Percentiles rank a stretch among this genome's conserved stretches.
Conservation (phyloP, 64 coral and sea anemone genomes). For the Stylophora pistillata region DNA sequence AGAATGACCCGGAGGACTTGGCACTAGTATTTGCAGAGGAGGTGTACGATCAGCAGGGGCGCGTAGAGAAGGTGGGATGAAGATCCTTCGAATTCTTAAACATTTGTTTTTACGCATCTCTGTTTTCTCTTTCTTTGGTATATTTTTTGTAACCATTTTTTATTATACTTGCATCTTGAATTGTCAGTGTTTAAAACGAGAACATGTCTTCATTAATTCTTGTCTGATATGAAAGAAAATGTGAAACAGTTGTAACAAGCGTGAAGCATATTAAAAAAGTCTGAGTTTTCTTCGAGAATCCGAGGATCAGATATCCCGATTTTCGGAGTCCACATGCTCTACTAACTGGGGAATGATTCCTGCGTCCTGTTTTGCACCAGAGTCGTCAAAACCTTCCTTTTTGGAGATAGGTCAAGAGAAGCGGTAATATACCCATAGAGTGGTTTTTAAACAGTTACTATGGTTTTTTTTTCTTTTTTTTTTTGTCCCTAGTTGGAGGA, state of each 20-base stretch:
- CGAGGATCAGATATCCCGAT: too few species aligned
- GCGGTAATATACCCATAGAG: not conserved
- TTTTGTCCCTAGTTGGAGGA: conserved; percentile 57
- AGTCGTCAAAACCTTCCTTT: too few species aligned
- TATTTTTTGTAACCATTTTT: not conserved
- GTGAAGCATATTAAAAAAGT: too few species aligned
- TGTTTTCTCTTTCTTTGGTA: not conserved
- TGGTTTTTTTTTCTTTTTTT: not conserved
- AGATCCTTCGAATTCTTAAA: not conserved
- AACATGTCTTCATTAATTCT: too few species aligned
- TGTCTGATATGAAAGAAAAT: too few species aligned
- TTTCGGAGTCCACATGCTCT: too few species aligned
- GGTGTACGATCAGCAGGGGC: conserved; percentile 64
- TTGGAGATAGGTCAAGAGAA: not conserved
- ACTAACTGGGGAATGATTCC: too few species aligned
- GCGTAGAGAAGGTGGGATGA: conserved; percentile 68
- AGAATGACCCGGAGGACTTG: conserved; percentile 89
- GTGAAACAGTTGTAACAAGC: too few species aligned
- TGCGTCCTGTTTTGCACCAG: too few species aligned
- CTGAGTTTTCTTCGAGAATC: too few species aligned
- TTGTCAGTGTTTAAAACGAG: too few species aligned
- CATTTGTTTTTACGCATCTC: not conserved
- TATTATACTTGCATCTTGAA: too few species aligned
- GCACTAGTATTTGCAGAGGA: conserved; percentile 87
- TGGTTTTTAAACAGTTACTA: not conserved